These are phyloP conservation scores for Lepilemur septentrionalis DNA, from an alignment of 2,797 vertebrate species.

Conservation along the genomic window DNA sequence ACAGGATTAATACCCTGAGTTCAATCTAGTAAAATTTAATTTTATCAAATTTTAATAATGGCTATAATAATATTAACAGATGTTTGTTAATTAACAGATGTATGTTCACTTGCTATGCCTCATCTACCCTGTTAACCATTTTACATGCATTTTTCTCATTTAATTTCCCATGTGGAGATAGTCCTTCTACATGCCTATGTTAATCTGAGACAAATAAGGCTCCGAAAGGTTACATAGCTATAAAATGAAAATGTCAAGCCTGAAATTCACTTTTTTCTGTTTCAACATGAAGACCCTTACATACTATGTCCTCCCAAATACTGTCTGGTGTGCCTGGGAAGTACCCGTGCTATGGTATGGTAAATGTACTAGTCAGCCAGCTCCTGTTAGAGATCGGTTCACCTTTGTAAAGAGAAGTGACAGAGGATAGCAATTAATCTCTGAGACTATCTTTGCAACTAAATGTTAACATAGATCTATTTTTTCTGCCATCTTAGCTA, in stretches of 20 bases:
- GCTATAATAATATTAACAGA: not conserved
- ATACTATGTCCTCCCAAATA: not conserved
- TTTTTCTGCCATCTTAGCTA: not conserved
- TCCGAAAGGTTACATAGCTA: not conserved
- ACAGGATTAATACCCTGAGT: not conserved
- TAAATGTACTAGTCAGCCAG: not conserved
- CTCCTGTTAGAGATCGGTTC: not conserved
- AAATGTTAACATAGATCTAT: not conserved
- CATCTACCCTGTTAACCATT: not conserved
- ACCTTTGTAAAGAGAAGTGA: not conserved
- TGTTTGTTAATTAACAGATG: not conserved
- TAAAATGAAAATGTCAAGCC: not conserved
- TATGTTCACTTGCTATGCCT: not conserved
- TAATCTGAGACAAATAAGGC: not conserved
- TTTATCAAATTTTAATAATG: slow-evolving; percentile 19
- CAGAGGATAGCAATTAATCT: not conserved
- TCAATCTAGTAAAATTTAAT: not conserved
- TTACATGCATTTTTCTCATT: slow-evolving; percentile 15
- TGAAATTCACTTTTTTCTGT: not conserved
- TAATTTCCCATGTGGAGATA: not conserved
- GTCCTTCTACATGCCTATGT: not conserved
- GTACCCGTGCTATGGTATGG: not conserved
- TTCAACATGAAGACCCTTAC: not conserved
- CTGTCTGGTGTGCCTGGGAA: not conserved
- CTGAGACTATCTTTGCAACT: not conserved